Evolutionary conservation across 2,888 invertebrate species (phyloP).

Genomic region (Boloria selene): DNA sequence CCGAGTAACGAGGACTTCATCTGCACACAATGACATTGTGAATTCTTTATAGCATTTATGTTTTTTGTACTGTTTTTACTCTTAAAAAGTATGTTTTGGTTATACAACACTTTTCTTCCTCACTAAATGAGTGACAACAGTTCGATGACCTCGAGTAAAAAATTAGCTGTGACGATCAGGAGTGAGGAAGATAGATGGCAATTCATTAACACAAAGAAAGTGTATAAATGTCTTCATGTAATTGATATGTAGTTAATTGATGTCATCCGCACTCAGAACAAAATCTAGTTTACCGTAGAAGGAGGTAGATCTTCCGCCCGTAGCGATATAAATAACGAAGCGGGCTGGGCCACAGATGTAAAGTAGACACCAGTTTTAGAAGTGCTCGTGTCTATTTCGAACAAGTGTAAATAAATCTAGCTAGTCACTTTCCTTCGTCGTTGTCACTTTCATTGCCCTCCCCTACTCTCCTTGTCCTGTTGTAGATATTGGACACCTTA

Average conservation of each 20-base stretch:
- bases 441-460: constrained; percentile 73
- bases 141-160: constrained; percentile 63
- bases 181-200: constrained; percentile 49
- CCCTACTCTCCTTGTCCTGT: constrained; percentile 51
- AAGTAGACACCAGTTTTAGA: constrained; percentile 78
- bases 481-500: constrained; percentile 33
- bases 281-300: constrained; percentile 73
- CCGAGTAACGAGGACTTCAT: constrained; percentile 16
- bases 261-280: constrained; percentile 51
- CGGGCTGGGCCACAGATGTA: constrained; percentile 64
- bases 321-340: constrained; percentile 72
- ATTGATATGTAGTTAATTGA: constrained; percentile 64
- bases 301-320: constrained; percentile 69
- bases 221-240: constrained; percentile 60
- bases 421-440: constrained; percentile 71
- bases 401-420: constrained; percentile 79
- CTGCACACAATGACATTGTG: constrained; percentile 52
- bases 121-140: constrained; percentile 46
- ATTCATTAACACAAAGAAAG: constrained; percentile 59
- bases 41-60: constrained; percentile 1
- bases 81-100: not conserved
- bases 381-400: constrained; percentile 73
- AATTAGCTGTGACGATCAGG: constrained; percentile 51
- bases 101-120: too few relatives aligned
- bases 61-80: not conserved